A percentile compares a stretch with the other conserved stretches of the same genome.
Conservation (phyloP, 2,888 invertebrate species). For the Volucella zonaria region DNA sequence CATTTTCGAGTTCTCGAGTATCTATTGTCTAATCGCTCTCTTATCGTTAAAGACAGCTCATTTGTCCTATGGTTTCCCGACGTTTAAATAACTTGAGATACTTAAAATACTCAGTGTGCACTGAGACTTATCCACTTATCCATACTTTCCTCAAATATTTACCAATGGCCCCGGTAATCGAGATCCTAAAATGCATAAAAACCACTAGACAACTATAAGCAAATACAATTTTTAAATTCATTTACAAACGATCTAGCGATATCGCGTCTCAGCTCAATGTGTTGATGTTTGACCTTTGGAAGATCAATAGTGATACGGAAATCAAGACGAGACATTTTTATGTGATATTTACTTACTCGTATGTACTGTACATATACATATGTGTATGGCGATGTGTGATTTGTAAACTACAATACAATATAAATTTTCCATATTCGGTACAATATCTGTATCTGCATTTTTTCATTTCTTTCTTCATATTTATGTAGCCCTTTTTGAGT, state of each 20-base stretch:
- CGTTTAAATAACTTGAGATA: constrained; percentile 3
- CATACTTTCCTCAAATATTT: constrained; percentile 4
- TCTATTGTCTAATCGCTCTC: neutral
- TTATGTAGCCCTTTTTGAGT: constrained; percentile 47
- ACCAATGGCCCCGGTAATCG: neutral
- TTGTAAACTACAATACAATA: constrained; percentile 37
- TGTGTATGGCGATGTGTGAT: constrained; percentile 13
- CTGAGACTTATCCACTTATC: neutral
- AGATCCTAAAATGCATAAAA: neutral
- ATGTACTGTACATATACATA: too few species aligned
- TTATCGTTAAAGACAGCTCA: neutral
- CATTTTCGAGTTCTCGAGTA: neutral
- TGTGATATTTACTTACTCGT: constrained; percentile 4
- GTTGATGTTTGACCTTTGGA: constrained; percentile 65
- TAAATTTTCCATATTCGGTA: constrained; percentile 59
- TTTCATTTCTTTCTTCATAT: constrained; percentile 11
- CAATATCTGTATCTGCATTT: constrained; percentile 26
- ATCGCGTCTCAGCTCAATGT: constrained; percentile 29
- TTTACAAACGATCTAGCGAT: constrained; percentile 21
- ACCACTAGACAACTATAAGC: too few species aligned
- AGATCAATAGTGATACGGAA: constrained; percentile 70
- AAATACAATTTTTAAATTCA: constrained; percentile 11
- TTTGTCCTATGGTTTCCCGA: neutral
- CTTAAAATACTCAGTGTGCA: neutral
- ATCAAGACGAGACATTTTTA: constrained; percentile 63